Evolutionary conservation across 2,888 invertebrate species (phyloP), one percentile per base, ranked within the genome.

Genomic region (Aphidoletes aphidimyza): DNA sequence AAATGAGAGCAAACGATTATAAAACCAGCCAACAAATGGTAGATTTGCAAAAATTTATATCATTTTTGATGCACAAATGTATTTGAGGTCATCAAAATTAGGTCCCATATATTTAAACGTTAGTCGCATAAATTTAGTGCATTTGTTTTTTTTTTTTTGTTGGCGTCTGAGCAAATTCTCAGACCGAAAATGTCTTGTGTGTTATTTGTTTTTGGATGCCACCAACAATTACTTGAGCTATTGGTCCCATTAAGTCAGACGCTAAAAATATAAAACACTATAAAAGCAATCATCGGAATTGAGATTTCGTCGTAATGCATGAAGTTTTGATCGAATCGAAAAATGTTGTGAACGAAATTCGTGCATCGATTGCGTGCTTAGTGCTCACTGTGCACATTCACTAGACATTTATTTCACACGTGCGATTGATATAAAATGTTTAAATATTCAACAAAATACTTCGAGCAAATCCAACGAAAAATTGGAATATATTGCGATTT

Each of bases 371-470:
- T 54, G 54, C 54, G 54, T 54, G 54, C 54, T 3, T 11, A 22
- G 22, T 54, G 2, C 22, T 54, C 22, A 54, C 54, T 54, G 22
- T 47, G 47, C 54, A 54, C 54, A 54, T 54, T 54, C 22, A 22
- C n/a, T n/a, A n/a, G n/a, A n/a, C n/a, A n/a, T n/a, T n/a, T n/a
- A 54, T 54, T 22, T 22, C 8, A 54, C 54, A 54, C 54, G 54
- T 54, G 54, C n/a, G 54, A 54, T 54, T 54, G n/a, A 54, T 54
- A 54, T 54, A 22, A 54, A 54, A 54, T 54, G n/a, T 54, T 14
- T 54, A 22, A 19, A 47, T 47, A 9, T 54, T 6, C 22, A 9
- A 54, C 54, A 54, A 54, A 54, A 54, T 54, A 9, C 54, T 22
- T 54, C 22, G 6, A 22, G 9, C 22, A 22, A 54, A 47, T 9